Evolutionary conservation across 1,140 invertebrate genomes (phyloP).

Genomic region (Acyrthosiphon pisum): DNA sequence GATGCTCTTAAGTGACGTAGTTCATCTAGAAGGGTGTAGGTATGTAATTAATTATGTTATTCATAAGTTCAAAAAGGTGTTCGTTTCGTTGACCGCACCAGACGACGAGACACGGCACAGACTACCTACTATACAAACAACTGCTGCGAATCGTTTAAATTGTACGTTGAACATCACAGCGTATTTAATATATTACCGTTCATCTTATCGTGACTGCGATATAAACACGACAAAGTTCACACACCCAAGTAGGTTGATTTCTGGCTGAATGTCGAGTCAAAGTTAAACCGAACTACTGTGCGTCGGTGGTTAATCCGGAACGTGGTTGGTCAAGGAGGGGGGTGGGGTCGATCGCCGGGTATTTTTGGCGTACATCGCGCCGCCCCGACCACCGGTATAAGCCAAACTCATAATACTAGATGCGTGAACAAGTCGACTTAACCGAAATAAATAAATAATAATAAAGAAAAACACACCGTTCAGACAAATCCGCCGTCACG

Average conservation of each 20-base stretch:
- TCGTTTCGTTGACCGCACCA: not conserved
- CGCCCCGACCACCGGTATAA: not conserved
- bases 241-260: not conserved
- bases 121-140: too few relatives aligned
- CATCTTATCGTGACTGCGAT: not conserved
- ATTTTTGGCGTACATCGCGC: not conserved
- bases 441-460: not conserved
- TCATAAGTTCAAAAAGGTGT: slow-evolving; percentile 16
- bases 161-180: not conserved
- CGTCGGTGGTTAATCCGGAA: not conserved
- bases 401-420: not conserved
- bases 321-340: too few relatives aligned
- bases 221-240: not conserved
- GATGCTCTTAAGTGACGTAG: not conserved
- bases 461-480: not conserved
- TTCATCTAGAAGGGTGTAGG: not conserved
- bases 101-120: not conserved
- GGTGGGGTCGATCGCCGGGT: not conserved
- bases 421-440: not conserved
- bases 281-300: not conserved
- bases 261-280: not conserved
- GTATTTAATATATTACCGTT: not conserved
- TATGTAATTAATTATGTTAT: not conserved
- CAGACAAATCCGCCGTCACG: not conserved
- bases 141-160: not conserved